Evolutionary conservation across 2,888 invertebrate genomes (phyloP), one percentile per base, ranked within the genome.

Genomic region (Lepidochitona cinerea): DNA sequence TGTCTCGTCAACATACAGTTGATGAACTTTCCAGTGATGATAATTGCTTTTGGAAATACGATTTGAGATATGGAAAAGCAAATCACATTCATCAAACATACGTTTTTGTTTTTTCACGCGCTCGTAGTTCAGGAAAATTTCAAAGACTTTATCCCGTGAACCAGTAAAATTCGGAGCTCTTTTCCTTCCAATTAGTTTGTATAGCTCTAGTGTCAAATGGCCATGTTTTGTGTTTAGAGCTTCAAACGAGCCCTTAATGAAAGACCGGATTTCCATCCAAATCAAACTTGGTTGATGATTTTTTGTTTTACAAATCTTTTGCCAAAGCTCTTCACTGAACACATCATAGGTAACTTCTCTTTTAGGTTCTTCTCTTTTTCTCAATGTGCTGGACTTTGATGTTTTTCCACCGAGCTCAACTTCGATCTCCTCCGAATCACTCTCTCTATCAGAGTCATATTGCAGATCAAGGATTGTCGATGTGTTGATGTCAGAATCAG

Each of bases 221-320:
- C 85, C 84, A 18, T 54, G 26, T 14, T 68, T 53, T 32, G 76
- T 82, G 32, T 75, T 75, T 7, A 86, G 76, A 7, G 86, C 83
- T 68, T 86, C 83, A 75, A 78, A 83, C 1, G 85, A 86, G 5
- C 87, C 87, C 70, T 83, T 83, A 52, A 84, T 88, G 73, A 88
- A 86, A 0, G 87, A 87, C 80, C 83, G 83, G 53, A 88, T 86
- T 68, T 88, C 88, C 64, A 79, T 87, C 88, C 88, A 88, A 26
- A 87, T 82, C 32, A 88, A 75, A 2, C 84, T 82, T 6, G 87
- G 85, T 37, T 87, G 85, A 68, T 79, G 85, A 7, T 70, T 74
- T 71, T 72, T 76, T 35, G 68, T 59, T 23, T 83, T 75, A 68
- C 73, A 77, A 41, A 73, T 73, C 35, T 35, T 36, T 7, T 84